Base-by-base conservation (phyloP, 2,888 invertebrate genomes). In the Thecophora atra region DNA sequence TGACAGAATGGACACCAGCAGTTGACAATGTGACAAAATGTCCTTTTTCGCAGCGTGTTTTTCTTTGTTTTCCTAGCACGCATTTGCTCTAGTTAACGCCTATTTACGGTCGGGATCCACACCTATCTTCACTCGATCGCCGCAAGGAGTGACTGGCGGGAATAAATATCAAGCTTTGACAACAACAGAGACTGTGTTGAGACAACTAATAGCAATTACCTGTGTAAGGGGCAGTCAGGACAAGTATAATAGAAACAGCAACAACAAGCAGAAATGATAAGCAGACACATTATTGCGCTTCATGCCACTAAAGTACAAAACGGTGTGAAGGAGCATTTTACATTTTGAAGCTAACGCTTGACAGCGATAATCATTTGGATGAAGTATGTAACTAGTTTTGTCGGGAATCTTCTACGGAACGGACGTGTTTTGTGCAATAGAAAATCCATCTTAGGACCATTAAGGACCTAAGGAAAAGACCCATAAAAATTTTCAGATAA, bases 381-480 rank as follows among this genome's bases (percentile, higher is more conserved):
- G 76, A 76, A 77, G 76, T 77, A 81, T 82, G n/a, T n/a, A n/a
- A n/a, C n/a, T n/a, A 83, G 83, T 83, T 80, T 77, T 80, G 75
- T 78, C 78, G 79, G 77, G 81, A 80, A 82, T 80, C 78, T 81
- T 80, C 80, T 81, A 81, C 81, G 80, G 78, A 79, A 77, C 82
- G 81, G 83, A 83, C 84, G 83, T 83, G 83, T 80, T 76, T 72
- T 69, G 69, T 64, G 24, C 64, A 4, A 47, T 8, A 8, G 15
- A 56, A 42, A 26, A 24, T 26, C 17, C 13, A 21, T 8, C 47
- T 1, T 51, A 19, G n/a, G 28, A 7, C 28, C n/a, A 15, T 58
- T 42, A 42, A 21, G 26, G 17, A 24, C 19, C 19, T n/a, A n/a
- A 2, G 51, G 17, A 54, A 54, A 21, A 21, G 28, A 1, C 13